Conservation (phyloP, 2,888 invertebrate species). For the Dasysyrphus albostriatus region DNA sequence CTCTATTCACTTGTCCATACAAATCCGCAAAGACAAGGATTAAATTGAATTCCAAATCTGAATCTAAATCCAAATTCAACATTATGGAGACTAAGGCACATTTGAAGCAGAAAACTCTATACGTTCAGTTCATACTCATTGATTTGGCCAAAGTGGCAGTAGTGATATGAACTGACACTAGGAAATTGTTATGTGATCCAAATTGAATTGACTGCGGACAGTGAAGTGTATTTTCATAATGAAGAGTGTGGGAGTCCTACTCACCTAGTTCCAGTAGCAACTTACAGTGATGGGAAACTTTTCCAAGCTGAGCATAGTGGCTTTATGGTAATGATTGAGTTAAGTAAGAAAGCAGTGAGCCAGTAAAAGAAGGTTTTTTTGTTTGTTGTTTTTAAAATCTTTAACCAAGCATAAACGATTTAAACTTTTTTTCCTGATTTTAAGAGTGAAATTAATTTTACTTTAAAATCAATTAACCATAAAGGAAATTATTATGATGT, state of each 20-base stretch:
- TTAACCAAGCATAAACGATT: conserved; percentile 29
- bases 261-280: conserved; percentile 17
- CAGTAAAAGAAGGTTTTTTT: conserved; percentile 4
- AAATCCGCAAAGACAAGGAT: conserved; percentile 35
- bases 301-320: conserved; percentile 7
- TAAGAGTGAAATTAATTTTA: conserved; percentile 34
- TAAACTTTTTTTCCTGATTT: conserved; percentile 10
- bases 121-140: neutral
- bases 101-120: neutral
- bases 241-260: conserved; percentile 65
- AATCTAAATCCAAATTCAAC: conserved; percentile 8
- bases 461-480: conserved; percentile 58
- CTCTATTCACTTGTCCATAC: conserved; percentile 52
- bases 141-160: conserved; percentile 12
- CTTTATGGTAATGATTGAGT: conserved; percentile 50
- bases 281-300: conserved; percentile 48
- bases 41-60: conserved; percentile 27
- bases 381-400: neutral
- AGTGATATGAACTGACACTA: conserved; percentile 59
- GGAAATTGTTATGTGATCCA: conserved; percentile 71
- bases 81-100: neutral
- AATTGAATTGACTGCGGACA: conserved; percentile 59
- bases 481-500: conserved; percentile 33
- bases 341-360: conserved; percentile 49
- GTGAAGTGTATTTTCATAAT: conserved; percentile 21